Evolutionary conservation across 2,113 vertebrate species (phyloP).

Genomic region (Sebastes fasciatus): DNA sequence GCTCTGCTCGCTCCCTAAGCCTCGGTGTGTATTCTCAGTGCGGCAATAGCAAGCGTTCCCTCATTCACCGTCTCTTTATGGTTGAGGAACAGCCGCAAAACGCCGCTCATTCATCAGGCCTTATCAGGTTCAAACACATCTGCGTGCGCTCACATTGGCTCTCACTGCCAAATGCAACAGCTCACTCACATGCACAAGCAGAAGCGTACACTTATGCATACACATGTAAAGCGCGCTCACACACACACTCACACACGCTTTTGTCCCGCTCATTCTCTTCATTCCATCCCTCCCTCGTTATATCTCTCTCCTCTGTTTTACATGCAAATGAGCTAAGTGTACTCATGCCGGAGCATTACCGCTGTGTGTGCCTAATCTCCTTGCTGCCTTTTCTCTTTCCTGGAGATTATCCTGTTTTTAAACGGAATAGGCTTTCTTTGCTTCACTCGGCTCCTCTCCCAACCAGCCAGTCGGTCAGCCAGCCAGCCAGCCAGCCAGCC

Average conservation of each 20-base stretch:
- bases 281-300: constrained; percentile 63
- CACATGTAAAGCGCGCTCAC: constrained; percentile 41
- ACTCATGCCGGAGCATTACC: constrained; percentile 73
- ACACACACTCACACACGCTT: constrained; percentile 30
- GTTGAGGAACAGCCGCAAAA: constrained; percentile 63
- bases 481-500: constrained; percentile 20
- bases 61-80: constrained; percentile 72
- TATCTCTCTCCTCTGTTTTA: constrained; percentile 76
- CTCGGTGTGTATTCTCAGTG: constrained; percentile 57
- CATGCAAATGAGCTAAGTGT: constrained; percentile 81
- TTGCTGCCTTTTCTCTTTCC: constrained; percentile 78
- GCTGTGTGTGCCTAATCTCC: constrained; percentile 81
- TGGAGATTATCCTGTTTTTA: constrained; percentile 82
- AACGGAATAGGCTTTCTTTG: constrained; percentile 61
- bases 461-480: constrained; percentile 51
- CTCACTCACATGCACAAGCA: constrained; percentile 53
- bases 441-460: constrained; percentile 62
- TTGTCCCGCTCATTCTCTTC: constrained; percentile 72
- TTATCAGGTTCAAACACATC: constrained; percentile 84
- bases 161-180: constrained; percentile 65
- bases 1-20: constrained; percentile 65
- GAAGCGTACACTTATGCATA: constrained; percentile 46
- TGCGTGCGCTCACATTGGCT: constrained; percentile 59
- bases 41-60: constrained; percentile 59
- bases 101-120: constrained; percentile 77